Percentiles rank a stretch among this genome's conserved stretches.
Conservation (phyloP, 1,140 invertebrate genomes). For the Zaprionus capensis region DNA sequence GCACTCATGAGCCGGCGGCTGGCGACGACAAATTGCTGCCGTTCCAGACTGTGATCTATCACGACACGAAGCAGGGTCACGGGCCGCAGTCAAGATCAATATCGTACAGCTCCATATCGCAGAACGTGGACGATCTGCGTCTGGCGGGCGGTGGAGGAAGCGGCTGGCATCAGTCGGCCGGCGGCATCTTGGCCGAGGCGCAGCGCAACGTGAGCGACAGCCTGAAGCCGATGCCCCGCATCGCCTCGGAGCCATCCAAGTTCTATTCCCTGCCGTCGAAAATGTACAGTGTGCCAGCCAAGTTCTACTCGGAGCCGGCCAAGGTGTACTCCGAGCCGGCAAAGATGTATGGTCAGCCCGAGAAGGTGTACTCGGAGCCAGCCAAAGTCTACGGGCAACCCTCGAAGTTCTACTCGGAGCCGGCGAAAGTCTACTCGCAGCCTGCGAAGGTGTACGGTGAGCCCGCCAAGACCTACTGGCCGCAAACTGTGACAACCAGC, state of each 20-base stretch:
- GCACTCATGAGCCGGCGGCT: constrained; percentile 17
- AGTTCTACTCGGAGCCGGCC: constrained; percentile 87
- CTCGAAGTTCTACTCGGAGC: constrained; percentile 87
- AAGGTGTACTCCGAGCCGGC: constrained; percentile 88
- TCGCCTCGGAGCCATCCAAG: constrained; percentile 83
- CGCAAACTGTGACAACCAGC: constrained; percentile 64
- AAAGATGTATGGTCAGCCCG: constrained; percentile 87
- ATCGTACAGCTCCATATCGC: constrained; percentile 85
- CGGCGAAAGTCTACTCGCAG: constrained; percentile 87
- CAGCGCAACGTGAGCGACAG: constrained; percentile 82
- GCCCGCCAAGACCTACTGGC: constrained; percentile 85
- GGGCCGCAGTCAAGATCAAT: constrained; percentile 84
- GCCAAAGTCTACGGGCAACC: constrained; percentile 86
- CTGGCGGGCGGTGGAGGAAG: constrained; percentile 44
- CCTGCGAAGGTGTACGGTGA: constrained; percentile 87
- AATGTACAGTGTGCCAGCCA: constrained; percentile 86
- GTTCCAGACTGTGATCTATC: constrained; percentile 85
- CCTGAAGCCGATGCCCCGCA: constrained; percentile 56
- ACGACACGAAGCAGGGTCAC: constrained; percentile 85
- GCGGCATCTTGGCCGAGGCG: constrained; percentile 73
- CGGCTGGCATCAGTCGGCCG: constrained; percentile 66
- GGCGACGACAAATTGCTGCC: constrained; percentile 65
- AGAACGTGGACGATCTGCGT: constrained; percentile 82
- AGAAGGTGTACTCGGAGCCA: constrained; percentile 83
- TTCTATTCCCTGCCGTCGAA: constrained; percentile 85